phyloP scores from a whole-genome alignment of 1,140 invertebrate species.

The Drosophila sulfurigaster region DNA sequence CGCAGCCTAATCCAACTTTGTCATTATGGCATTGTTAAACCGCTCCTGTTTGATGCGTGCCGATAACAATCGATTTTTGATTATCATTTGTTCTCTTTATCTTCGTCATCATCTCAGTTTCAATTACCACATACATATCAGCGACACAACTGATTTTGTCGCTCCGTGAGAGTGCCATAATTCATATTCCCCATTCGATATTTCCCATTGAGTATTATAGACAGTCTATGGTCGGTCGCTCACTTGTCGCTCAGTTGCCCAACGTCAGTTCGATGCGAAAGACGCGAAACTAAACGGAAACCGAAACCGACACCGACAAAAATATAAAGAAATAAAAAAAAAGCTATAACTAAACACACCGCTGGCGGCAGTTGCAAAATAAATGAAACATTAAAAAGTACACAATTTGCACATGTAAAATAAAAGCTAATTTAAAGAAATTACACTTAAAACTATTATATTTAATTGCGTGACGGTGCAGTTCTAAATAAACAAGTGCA shows the following conservation, averaged over 20 bases:
- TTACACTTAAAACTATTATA: conserved; percentile 2
- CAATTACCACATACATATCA: conserved; percentile 63
- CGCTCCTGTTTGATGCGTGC: conserved; percentile 17
- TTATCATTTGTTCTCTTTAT: conserved; percentile 40
- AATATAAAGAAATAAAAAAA: conserved; percentile 9
- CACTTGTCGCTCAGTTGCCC: conserved; percentile 67
- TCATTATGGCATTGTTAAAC: not conserved
- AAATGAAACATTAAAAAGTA: conserved; percentile 25
- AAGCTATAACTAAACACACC: conserved; percentile 24
- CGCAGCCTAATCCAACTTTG: not conserved
- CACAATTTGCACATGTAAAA: conserved; percentile 12
- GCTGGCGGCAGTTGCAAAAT: conserved; percentile 56
- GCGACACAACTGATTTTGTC: conserved; percentile 62
- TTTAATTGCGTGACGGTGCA: not conserved
- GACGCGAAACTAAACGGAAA: conserved; percentile 53
- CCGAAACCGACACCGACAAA: conserved; percentile 12
- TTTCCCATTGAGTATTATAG: conserved; percentile 37
- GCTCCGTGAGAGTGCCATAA: conserved; percentile 37
- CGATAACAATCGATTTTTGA: conserved; percentile 41
- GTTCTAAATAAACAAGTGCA: conserved; percentile 27
- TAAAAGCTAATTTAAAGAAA: conserved; percentile 4
- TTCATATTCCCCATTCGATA: conserved; percentile 26
- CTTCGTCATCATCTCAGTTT: conserved; percentile 20
- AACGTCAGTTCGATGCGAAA: conserved; percentile 70
- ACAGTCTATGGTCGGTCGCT: conserved; percentile 30